These are phyloP conservation scores for Xanthia togata DNA, from an alignment of 2,888 invertebrate species.

Conservation along the genomic window DNA sequence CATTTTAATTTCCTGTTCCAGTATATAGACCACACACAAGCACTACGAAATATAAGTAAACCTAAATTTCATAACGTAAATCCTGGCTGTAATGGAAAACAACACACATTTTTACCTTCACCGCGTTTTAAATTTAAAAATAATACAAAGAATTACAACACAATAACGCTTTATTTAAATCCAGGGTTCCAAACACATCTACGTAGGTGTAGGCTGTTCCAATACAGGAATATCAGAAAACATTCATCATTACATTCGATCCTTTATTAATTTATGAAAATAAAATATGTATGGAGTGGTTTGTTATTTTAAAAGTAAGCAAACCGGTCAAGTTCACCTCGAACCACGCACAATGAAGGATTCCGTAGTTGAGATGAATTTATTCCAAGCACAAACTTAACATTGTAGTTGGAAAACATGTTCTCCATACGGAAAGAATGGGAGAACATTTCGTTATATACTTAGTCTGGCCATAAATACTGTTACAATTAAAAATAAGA, in stretches of 20 bases:
- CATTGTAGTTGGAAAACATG: too few species aligned
- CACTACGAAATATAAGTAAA: not conserved
- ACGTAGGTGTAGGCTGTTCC: not conserved
- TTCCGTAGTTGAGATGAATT: too few species aligned
- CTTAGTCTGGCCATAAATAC: too few species aligned
- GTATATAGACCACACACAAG: constrained; percentile 18
- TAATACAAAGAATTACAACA: constrained; percentile 19
- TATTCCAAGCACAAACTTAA: too few species aligned
- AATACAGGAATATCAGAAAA: constrained; percentile 41
- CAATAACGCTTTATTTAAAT: constrained; percentile 45
- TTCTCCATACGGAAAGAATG: too few species aligned
- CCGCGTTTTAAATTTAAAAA: constrained; percentile 34
- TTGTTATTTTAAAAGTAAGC: constrained; percentile 17
- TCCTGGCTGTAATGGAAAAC: constrained; percentile 32
- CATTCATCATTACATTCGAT: constrained; percentile 45
- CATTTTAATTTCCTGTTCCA: constrained; percentile 19
- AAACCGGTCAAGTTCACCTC: too few species aligned
- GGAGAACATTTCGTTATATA: too few species aligned
- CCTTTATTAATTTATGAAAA: constrained; percentile 36
- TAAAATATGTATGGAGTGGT: constrained; percentile 24
- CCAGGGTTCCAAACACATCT: not conserved
- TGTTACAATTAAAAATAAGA: too few species aligned
- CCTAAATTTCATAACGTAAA: constrained; percentile 35
- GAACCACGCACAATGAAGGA: too few species aligned
- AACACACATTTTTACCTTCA: constrained; percentile 24